phyloP scores from a whole-genome alignment of 2,113 vertebrate genomes.

The Colaptes auratus region DNA sequence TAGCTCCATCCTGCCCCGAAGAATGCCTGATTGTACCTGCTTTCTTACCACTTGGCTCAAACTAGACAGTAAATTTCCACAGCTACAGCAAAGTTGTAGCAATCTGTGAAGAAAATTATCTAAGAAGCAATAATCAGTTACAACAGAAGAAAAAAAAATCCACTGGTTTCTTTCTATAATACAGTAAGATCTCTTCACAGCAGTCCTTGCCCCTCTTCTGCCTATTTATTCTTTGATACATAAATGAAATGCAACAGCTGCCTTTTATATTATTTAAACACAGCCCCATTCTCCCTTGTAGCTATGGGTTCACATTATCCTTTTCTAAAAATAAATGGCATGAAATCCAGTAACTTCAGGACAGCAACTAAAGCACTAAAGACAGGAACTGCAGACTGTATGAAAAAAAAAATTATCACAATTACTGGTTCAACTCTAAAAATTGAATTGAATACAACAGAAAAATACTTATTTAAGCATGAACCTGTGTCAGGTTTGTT shows the following conservation, averaged over 20 bases:
- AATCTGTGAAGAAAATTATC: neutral
- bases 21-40: neutral
- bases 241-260: neutral
- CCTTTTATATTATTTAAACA: conserved; percentile 50
- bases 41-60: neutral
- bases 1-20: neutral
- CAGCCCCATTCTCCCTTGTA: neutral
- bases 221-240: neutral
- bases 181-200: neutral
- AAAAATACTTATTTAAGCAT: neutral
- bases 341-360: neutral
- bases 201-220: neutral
- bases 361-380: neutral
- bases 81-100: neutral
- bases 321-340: conserved; percentile 18
- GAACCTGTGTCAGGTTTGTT: neutral
- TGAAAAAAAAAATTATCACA: neutral
- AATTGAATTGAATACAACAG: neutral
- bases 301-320: neutral
- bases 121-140: neutral
- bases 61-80: neutral
- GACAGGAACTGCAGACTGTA: neutral
- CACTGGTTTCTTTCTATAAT: neutral
- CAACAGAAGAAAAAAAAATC: neutral
- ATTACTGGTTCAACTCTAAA: neutral